Conservation (phyloP, 2,113 vertebrate genomes). For the Butorides virescens region DNA sequence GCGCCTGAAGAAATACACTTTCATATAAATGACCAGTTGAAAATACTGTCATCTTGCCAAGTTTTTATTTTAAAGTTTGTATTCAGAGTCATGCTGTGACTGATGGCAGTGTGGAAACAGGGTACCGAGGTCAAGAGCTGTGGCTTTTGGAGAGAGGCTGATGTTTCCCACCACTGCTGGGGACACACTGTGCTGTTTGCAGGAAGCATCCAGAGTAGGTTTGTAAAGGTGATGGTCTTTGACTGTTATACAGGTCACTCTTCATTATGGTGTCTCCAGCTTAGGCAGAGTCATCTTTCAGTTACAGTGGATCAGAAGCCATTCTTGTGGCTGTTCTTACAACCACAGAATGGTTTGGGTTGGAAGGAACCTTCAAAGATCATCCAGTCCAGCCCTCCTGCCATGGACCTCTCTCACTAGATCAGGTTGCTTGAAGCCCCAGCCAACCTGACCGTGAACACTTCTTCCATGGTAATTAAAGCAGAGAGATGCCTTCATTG, state of each 20-base stretch:
- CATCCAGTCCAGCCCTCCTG: fast-evolving
- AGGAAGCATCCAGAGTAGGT: not conserved
- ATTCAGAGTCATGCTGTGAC: not conserved
- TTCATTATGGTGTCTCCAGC: not conserved
- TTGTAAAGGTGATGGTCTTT: not conserved
- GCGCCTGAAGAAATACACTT: not conserved
- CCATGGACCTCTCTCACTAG: not conserved
- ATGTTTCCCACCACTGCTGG: not conserved
- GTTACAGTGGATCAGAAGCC: not conserved
- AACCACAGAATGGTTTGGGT: not conserved
- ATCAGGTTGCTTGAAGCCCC: not conserved
- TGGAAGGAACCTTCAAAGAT: not conserved
- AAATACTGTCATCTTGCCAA: not conserved
- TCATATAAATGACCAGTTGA: not conserved
- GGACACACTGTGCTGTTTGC: not conserved
- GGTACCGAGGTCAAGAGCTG: fast-evolving
- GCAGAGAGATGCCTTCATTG: not conserved
- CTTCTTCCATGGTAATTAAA: not conserved
- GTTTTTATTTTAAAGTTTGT: not conserved
- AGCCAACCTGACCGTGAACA: not conserved
- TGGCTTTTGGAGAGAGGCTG: not conserved
- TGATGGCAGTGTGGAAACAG: not conserved
- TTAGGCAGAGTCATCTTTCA: not conserved
- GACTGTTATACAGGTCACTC: not conserved
- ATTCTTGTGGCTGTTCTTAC: not conserved